Base-by-base conservation (phyloP, 2,888 invertebrate genomes). In the Thymelicus lineola region DNA sequence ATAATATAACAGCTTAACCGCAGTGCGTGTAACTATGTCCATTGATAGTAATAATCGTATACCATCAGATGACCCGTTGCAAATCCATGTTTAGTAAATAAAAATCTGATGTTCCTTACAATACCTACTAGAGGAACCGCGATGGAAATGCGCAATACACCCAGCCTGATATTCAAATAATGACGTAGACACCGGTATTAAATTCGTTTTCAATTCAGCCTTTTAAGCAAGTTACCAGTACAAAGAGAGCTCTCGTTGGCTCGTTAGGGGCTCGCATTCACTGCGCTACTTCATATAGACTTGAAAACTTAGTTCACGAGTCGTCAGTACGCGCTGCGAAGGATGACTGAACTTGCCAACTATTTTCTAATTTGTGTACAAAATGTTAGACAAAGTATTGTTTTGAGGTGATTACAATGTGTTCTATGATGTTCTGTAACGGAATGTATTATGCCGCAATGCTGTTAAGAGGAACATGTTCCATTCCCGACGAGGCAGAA, bases 231-330 rank as follows among this genome's bases (percentile, higher is more conserved):
- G 58, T 66, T 66, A 28, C 14, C 17, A 35, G 57, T 66, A 58
- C 65, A 66, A 65, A 66, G 58, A 38, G 66, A 38, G 48, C 48
- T 36, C 20, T 66, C 57, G 57, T 42, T 42, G 35, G 58, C 48
- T 66, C 59, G 58, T 66, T 66, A 66, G 59, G 36, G 58, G 48
- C 28, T 36, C 46, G 66, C 58, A 66, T 48, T 66, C 48, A 66
- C 46, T 66, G 48, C 36, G 36, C 48, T 35, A 65, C 58, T 66
- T 59, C 66, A 46, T 48, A 48, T 20, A 20, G 20, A 60, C 60
- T 60, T 45, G 17, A 60, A 60, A 60, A 60, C 45, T 60, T 60
- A 12, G 17, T 59, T 3, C 48, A 7, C 7, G 48, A 50, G 17
- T 50, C 15, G 48, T 17, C 48, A 7, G 48, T 50, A 17, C 48